A percentile compares a stretch with the other conserved stretches of the same genome.
Evolutionary conservation across 2,113 vertebrate genomes (phyloP).

Genomic region (Dromaius novaehollandiae): DNA sequence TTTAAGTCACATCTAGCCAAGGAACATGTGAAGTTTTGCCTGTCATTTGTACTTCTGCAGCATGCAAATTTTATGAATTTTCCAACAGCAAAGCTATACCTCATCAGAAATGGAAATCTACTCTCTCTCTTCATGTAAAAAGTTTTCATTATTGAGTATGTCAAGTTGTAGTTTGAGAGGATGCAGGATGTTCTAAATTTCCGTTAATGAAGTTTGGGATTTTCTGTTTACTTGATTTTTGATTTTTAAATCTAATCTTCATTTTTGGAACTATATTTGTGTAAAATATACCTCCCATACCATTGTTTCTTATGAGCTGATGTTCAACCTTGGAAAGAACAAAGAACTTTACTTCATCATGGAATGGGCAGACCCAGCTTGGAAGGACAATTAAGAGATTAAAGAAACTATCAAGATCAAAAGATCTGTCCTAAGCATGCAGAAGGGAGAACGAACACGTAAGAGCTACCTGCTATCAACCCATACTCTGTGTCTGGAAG

Average conservation of each 20-base stretch:
- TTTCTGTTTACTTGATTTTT: background rate
- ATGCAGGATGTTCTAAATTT: background rate
- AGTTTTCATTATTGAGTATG: background rate
- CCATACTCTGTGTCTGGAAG: background rate
- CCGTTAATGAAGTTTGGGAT: background rate
- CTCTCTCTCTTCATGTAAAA: background rate
- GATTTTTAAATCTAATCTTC: background rate
- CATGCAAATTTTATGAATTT: background rate
- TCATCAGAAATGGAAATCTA: constrained; percentile 1
- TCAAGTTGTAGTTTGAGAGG: background rate
- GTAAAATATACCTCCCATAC: background rate
- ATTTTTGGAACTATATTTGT: background rate
- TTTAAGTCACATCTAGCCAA: constrained; percentile 58
- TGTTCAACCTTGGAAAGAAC: background rate
- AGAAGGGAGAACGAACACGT: background rate
- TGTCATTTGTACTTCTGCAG: constrained; percentile 29
- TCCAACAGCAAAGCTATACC: constrained; percentile 17
- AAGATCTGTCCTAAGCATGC: background rate
- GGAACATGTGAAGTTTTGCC: constrained; percentile 49
- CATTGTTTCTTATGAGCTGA: background rate
- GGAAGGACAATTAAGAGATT: background rate
- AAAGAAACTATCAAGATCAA: background rate
- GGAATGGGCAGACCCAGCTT: background rate
- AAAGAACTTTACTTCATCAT: background rate
- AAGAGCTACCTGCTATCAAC: background rate